Conservation (phyloP, 2,888 invertebrate genomes). For the Agriopis aurantiaria region DNA sequence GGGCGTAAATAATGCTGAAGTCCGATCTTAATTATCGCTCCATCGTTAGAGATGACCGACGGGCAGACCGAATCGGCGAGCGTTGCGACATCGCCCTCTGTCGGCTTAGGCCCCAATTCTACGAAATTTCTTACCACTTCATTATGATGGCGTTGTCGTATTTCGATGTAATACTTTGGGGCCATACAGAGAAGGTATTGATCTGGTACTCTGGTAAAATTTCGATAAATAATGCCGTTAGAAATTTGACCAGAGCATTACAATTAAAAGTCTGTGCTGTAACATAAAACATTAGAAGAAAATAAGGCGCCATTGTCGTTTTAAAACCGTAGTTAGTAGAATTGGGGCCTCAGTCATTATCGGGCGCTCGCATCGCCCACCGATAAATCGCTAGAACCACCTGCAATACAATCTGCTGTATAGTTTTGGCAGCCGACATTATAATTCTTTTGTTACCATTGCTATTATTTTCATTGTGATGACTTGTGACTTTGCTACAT, state of each 20-base stretch:
- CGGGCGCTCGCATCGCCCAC: conserved; percentile 73
- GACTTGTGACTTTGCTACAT: conserved; percentile 70
- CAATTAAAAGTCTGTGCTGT: background rate
- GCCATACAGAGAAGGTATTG: no score
- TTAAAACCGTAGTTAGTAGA: background rate
- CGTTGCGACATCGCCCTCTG: conserved; percentile 75
- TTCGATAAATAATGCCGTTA: background rate
- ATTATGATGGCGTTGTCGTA: background rate
- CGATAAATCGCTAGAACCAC: conserved; percentile 80
- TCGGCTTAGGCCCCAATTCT: conserved; percentile 43
- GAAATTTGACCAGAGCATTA: background rate
- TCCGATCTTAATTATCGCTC: conserved; percentile 85
- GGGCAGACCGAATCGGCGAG: conserved; percentile 78
- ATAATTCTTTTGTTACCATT: conserved; percentile 81
- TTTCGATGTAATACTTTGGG: background rate
- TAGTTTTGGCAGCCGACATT: conserved; percentile 79
- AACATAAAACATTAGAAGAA: background rate
- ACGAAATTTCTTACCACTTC: background rate
- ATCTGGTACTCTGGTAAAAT: background rate
- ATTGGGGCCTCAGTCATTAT: conserved; percentile 65
- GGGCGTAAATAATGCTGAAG: conserved; percentile 84
- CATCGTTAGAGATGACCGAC: conserved; percentile 85
- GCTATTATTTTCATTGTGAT: conserved; percentile 78
- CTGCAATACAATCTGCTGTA: conserved; percentile 66
- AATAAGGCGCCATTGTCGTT: background rate